Evolutionary conservation across 1,140 invertebrate genomes (phyloP), one percentile per base, ranked within the genome.

Genomic region (Apis mellifera): DNA sequence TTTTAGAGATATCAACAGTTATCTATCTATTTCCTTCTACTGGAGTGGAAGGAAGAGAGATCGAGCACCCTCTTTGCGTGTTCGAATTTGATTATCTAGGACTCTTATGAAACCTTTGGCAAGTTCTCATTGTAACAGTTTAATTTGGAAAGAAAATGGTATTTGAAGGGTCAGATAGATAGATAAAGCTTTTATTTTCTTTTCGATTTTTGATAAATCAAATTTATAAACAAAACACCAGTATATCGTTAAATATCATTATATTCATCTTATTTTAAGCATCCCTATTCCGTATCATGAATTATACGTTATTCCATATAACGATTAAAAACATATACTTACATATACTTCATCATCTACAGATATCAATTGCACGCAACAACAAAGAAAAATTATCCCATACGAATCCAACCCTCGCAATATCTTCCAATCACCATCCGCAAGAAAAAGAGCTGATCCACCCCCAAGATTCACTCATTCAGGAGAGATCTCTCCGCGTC

Each of bases 11-110:
- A 26, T 15, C 26, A 26, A 64, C 15, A 9, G 8, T 13, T 42
- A 17, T 42, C 64, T 42, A 7, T 42, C 64, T 65, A 32, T 42
- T 66, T 66, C 19, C n/a, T 19, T 12, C 23, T 26, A 62, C 0
- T 15, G n/a, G 13, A 62, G n/a, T 26, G 60, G 57, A 15, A 52
- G 54, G 54, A 59, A 52, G n/a, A 54, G 7, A 72, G 57, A 42
- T 79, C 78, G 26, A 12, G 54, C 55, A 77, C 52, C 26, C 19
- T 55, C 26, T 55, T 54, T 21, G 1, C 52, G 26, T 60, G 66
- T 50, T 62, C 17, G 21, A 62, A 42, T 68, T 71, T 52, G 77
- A 79, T 79, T 72, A 79, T 72, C 59, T 48, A 50, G 15, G 42
- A 64, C 77, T 23, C 57, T 66, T 13, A 13, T 48, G 26, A 26